These are phyloP conservation scores for Cenopis cana DNA, from an alignment of 2,888 invertebrate species.

Conservation along the genomic window DNA sequence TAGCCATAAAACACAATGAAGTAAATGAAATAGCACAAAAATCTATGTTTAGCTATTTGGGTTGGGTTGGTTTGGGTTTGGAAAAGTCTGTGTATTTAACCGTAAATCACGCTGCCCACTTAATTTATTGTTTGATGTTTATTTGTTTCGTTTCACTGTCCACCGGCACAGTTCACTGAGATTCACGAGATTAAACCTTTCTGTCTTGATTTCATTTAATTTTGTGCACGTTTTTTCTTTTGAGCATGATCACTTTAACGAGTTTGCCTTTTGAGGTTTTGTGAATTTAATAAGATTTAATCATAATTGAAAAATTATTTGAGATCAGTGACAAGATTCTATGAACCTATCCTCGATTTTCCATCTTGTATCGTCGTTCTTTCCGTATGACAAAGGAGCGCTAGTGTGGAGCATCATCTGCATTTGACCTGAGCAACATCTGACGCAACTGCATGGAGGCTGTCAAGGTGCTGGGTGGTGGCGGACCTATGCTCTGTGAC, in stretches of 20 bases:
- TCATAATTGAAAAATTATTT: constrained; percentile 71
- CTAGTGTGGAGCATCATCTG: constrained; percentile 65
- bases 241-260: constrained; percentile 54
- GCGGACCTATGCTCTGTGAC: constrained; percentile 62
- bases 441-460: constrained; percentile 78
- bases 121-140: constrained; percentile 42
- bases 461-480: constrained; percentile 79
- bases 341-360: constrained; percentile 58
- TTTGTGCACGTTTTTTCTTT: constrained; percentile 72
- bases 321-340: constrained; percentile 85
- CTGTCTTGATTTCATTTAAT: constrained; percentile 79
- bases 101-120: constrained; percentile 30
- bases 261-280: constrained; percentile 10
- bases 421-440: constrained; percentile 69
- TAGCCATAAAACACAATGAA: constrained; percentile 28
- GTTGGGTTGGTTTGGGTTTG: too few species aligned
- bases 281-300: constrained; percentile 28
- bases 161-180: constrained; percentile 30
- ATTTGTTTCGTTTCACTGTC: constrained; percentile 35
- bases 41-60: constrained; percentile 28
- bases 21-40: constrained; percentile 32
- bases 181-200: constrained; percentile 30
- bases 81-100: constrained; percentile 34
- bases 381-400: constrained; percentile 63
- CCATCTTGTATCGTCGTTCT: constrained; percentile 54